Conservation (phyloP, 2,888 invertebrate genomes). For the Arge pagana region DNA sequence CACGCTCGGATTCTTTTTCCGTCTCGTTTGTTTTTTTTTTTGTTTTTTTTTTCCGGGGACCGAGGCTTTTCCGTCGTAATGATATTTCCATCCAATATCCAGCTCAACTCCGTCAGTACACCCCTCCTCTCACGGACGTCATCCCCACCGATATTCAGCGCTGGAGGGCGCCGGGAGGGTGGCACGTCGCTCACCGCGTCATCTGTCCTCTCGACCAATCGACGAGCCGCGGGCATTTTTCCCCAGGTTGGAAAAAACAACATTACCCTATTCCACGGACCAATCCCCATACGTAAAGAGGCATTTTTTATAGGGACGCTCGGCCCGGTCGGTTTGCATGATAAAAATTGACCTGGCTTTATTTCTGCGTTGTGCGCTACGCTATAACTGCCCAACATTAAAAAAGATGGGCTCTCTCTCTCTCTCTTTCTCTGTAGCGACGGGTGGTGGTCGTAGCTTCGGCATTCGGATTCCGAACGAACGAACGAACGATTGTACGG, state of each 20-base stretch:
- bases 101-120: conserved; percentile 39
- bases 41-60: conserved; percentile 28
- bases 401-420: conserved; percentile 57
- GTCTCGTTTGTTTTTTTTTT: background rate
- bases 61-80: conserved; percentile 50
- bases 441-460: conserved; percentile 35
- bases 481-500: conserved; percentile 8
- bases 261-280: conserved; percentile 57
- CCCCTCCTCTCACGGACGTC: conserved; percentile 35
- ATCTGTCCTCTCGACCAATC: conserved; percentile 59
- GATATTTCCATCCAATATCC: conserved; percentile 52
- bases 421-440: conserved; percentile 22
- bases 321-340: conserved; percentile 52
- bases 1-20: too few species aligned
- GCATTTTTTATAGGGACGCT: conserved; percentile 58
- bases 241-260: conserved; percentile 54
- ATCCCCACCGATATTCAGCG: conserved; percentile 11
- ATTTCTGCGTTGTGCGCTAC: conserved; percentile 40
- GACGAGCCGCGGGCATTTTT: conserved; percentile 57
- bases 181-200: conserved; percentile 59
- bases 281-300: conserved; percentile 60
- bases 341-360: conserved; percentile 59
- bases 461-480: conserved; percentile 17
- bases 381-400: conserved; percentile 59
- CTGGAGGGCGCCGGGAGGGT: conserved; percentile 40